These are phyloP conservation scores for Indri indri DNA, from an alignment of 2,113 vertebrate species.

Conservation along the genomic window DNA sequence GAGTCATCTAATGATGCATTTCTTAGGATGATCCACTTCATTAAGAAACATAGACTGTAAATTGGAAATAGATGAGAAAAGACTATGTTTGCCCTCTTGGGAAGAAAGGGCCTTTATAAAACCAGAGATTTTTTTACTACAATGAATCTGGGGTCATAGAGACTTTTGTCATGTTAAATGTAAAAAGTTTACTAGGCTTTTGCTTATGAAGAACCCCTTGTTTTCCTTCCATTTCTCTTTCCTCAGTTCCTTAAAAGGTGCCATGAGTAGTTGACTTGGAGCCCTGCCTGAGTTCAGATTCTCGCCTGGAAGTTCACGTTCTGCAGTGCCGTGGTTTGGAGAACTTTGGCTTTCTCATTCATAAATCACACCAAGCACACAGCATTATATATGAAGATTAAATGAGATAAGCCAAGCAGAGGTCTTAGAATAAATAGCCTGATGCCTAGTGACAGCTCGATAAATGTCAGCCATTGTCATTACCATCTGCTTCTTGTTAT, in stretches of 20 bases:
- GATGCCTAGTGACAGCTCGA: background rate
- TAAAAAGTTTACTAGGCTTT: background rate
- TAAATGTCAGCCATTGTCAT: background rate
- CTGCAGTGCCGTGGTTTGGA: background rate
- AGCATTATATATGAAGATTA: background rate
- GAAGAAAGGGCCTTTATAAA: slow-evolving; percentile 29
- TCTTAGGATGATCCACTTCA: background rate
- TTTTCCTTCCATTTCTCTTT: background rate
- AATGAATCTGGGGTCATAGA: background rate
- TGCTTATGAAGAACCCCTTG: background rate
- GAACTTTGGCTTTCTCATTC: background rate
- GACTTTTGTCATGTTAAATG: background rate
- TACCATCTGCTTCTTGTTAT: background rate
- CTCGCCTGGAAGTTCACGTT: background rate
- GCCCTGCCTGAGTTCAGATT: background rate
- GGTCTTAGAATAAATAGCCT: background rate
- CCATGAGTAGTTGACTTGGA: background rate
- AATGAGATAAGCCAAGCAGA: background rate
- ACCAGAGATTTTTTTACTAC: background rate
- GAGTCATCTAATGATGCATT: background rate
- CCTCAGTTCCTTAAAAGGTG: background rate
- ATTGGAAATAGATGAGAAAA: background rate
- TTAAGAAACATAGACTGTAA: background rate
- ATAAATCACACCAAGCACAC: background rate
- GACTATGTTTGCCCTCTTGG: background rate